These are phyloP conservation scores for Chunga burmeisteri DNA, from an alignment of 2,113 vertebrate species.

Conservation along the genomic window DNA sequence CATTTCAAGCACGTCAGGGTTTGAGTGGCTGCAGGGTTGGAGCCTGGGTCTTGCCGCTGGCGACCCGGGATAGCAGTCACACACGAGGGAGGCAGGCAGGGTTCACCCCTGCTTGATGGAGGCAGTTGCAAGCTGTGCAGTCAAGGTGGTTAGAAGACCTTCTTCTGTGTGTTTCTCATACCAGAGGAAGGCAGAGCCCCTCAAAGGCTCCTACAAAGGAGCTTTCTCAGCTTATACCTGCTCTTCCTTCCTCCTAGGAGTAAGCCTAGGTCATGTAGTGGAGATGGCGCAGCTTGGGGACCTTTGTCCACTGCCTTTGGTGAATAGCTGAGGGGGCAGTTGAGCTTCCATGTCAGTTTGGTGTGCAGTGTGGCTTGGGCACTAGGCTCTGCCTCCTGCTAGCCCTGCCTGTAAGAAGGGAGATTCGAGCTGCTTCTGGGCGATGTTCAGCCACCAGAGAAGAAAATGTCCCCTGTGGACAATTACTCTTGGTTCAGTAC, in stretches of 20 bases:
- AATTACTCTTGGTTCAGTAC: neutral
- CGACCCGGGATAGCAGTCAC: neutral
- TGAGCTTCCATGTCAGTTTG: neutral
- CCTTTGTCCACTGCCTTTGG: neutral
- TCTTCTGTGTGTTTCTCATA: neutral
- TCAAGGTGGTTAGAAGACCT: neutral
- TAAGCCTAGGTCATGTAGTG: fast-evolving
- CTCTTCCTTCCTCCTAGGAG: neutral
- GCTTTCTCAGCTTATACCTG: neutral
- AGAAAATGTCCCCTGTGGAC: neutral
- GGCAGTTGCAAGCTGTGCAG: neutral
- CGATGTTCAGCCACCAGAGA: neutral
- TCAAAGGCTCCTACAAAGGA: neutral
- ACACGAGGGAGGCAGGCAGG: neutral
- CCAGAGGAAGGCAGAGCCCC: neutral
- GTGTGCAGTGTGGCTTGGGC: neutral
- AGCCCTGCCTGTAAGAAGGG: neutral
- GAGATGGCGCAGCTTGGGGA: neutral
- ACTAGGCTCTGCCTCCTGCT: neutral
- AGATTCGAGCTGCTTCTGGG: neutral
- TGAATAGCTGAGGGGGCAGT: neutral
- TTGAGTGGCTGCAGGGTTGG: neutral
- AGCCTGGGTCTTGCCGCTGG: neutral
- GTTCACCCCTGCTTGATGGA: neutral
- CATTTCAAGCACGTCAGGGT: neutral